phyloP scores from a whole-genome alignment of 2,113 vertebrate genomes.

The Mellivora capensis region DNA sequence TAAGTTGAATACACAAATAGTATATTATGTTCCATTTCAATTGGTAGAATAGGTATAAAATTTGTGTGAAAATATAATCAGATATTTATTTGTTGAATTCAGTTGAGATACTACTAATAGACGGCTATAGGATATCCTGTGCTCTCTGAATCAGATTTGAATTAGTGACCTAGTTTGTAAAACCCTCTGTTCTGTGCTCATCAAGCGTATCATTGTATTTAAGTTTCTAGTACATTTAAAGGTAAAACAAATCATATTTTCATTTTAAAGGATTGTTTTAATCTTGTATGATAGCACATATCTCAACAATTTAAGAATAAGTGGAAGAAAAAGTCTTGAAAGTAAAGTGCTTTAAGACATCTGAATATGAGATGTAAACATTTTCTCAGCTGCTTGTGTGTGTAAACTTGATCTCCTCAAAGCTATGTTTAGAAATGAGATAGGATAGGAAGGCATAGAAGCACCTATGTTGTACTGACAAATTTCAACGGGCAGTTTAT shows the following conservation, averaged over 20 bases:
- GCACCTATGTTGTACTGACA: not conserved
- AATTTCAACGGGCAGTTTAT: constrained; percentile 4
- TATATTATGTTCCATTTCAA: constrained; percentile 39
- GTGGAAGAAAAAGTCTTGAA: constrained; percentile 22
- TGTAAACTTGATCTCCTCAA: not conserved
- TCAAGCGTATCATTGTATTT: constrained; percentile 20
- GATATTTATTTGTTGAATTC: constrained; percentile 28
- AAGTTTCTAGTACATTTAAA: constrained; percentile 28
- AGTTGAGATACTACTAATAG: constrained; percentile 19
- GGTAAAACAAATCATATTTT: constrained; percentile 25
- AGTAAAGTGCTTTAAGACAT: not conserved
- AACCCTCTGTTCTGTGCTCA: not conserved
- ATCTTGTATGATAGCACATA: not conserved
- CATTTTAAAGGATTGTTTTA: constrained; percentile 34
- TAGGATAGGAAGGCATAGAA: not conserved
- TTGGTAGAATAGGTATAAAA: constrained; percentile 38
- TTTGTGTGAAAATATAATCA: constrained; percentile 48
- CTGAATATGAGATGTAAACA: constrained; percentile 29
- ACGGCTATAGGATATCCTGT: not conserved
- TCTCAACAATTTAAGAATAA: constrained; percentile 48
- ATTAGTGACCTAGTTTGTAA: constrained; percentile 6
- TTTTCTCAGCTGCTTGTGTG: not conserved
- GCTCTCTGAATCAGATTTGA: not conserved
- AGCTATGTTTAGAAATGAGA: not conserved
- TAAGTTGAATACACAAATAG: constrained; percentile 39